These are phyloP conservation scores for Erythrocercus mccallii DNA, from an alignment of 2,113 vertebrate species.

Conservation along the genomic window DNA sequence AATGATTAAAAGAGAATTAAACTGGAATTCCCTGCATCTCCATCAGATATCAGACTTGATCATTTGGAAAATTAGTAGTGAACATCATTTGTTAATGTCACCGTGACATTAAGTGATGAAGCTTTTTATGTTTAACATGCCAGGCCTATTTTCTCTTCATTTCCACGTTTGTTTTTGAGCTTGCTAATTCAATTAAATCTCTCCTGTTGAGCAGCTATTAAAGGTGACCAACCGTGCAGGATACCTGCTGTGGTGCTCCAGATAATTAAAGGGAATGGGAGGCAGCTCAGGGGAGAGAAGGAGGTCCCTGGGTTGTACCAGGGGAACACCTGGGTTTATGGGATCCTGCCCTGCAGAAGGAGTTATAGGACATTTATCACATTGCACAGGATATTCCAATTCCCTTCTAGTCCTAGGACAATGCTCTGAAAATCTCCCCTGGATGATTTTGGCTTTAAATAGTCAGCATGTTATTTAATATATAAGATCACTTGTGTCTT, in stretches of 20 bases:
- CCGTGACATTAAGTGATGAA: conserved; percentile 22
- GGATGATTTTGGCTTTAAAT: background rate
- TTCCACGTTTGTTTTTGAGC: conserved; percentile 47
- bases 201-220: conserved; percentile 68
- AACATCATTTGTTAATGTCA: conserved; percentile 80
- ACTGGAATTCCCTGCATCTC: conserved; percentile 57
- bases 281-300: background rate
- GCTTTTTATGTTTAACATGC: conserved; percentile 39
- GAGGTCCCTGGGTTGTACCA: background rate
- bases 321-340: background rate
- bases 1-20: conserved; percentile 60
- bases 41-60: conserved; percentile 64
- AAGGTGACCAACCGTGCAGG: conserved; percentile 64
- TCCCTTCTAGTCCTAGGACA: background rate
- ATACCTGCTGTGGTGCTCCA: conserved; percentile 65
- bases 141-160: conserved; percentile 44
- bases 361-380: background rate
- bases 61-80: conserved; percentile 78
- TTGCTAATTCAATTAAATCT: conserved; percentile 81
- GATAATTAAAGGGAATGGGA: conserved; percentile 58
- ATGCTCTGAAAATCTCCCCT: background rate
- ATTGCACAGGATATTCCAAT: background rate
- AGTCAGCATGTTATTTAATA: background rate
- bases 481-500: background rate
- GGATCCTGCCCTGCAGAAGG: background rate